These are phyloP conservation scores for Mystacides longicornis DNA, from an alignment of 2,888 invertebrate genomes.

Conservation along the genomic window DNA sequence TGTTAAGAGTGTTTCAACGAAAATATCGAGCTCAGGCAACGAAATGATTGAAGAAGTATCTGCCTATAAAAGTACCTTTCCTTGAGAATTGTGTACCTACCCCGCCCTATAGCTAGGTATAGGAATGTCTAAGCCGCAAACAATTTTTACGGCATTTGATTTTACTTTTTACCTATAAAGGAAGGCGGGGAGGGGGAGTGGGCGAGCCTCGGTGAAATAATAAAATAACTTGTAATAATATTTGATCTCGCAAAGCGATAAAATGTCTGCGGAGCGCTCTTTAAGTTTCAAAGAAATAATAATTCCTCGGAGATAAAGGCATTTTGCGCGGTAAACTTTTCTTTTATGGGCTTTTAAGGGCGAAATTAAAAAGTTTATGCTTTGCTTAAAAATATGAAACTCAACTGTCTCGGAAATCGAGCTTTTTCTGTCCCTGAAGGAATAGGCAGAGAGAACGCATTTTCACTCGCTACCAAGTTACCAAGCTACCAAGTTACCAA, in stretches of 20 bases:
- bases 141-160: slow-evolving; percentile 1
- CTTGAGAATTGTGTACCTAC: too few species aligned
- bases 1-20: too few species aligned
- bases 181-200: background rate
- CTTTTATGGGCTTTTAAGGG: slow-evolving; percentile 26
- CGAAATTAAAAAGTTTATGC: slow-evolving; percentile 27
- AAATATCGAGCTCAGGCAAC: too few species aligned
- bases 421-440: too few species aligned
- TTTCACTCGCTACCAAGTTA: too few species aligned
- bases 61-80: too few species aligned
- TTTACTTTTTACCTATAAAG: background rate
- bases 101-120: too few species aligned
- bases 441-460: too few species aligned
- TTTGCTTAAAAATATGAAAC: slow-evolving; percentile 4
- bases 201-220: slow-evolving; percentile 15
- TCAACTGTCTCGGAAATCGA: background rate
- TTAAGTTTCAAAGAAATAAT: slow-evolving; percentile 27
- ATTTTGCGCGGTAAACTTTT: slow-evolving; percentile 23
- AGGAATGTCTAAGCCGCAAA: too few species aligned
- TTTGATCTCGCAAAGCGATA: slow-evolving; percentile 25
- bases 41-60: too few species aligned
- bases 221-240: slow-evolving; percentile 24
- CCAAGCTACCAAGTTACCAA: too few species aligned
- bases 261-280: slow-evolving; percentile 20
- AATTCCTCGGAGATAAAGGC: slow-evolving; percentile 26